A percentile compares a stretch with the other conserved stretches of the same genome.
Conservation (phyloP, 2,888 invertebrate species). For the Sesia bembeciformis region DNA sequence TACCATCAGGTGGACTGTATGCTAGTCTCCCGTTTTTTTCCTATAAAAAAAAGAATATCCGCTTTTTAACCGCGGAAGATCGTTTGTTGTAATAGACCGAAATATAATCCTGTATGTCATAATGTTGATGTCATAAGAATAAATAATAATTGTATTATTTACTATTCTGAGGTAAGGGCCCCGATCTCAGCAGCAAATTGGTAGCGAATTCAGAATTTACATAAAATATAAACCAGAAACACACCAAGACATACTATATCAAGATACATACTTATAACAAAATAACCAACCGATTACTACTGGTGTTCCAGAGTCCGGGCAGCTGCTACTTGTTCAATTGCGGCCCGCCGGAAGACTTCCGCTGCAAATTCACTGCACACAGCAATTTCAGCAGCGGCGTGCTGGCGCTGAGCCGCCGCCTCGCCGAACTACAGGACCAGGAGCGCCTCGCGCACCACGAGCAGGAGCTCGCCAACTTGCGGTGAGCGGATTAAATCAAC, state of each 20-base stretch:
- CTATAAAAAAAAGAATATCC: no score
- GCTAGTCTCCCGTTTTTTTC: no score
- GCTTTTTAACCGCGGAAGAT: no score
- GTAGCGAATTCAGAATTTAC: no score
- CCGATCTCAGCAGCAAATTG: no score
- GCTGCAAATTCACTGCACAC: conserved; percentile 93
- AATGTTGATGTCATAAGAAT: no score
- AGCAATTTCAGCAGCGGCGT: conserved; percentile 92
- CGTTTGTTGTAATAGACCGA: no score
- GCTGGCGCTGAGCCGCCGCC: conserved; percentile 78
- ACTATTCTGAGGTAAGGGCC: no score
- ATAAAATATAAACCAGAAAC: no score
- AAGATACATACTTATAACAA: not conserved
- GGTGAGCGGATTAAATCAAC: conserved; percentile 62
- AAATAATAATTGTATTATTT: no score
- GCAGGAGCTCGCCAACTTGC: conserved; percentile 79
- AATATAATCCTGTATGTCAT: no score
- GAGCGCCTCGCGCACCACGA: conserved; percentile 83
- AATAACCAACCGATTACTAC: not conserved
- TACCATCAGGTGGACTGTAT: no score
- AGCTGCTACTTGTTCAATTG: conserved; percentile 95
- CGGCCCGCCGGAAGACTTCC: conserved; percentile 91
- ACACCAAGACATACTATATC: not conserved
- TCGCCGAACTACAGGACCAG: conserved; percentile 81
- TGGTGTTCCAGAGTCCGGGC: conserved; percentile 78